Evolutionary conservation across 2,797 vertebrate species (phyloP).

Genomic region (Gobionotothen gibberifrons): DNA sequence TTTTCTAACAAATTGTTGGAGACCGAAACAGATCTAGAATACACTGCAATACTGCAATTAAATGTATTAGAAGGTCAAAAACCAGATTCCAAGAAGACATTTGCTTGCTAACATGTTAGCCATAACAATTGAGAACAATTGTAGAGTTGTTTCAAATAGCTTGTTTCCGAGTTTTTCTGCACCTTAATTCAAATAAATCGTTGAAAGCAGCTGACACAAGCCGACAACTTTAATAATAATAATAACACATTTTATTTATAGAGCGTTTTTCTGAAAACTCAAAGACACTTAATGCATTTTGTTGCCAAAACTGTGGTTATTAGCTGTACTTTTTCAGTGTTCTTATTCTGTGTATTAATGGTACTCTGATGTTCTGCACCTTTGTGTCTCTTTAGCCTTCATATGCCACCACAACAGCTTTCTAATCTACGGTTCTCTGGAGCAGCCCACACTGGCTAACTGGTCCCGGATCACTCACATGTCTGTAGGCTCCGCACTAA

Average conservation of each 20-base stretch:
- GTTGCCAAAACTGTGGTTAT: not conserved
- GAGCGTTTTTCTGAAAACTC: no score
- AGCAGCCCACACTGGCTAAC: conserved; percentile 87
- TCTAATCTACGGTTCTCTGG: conserved; percentile 92
- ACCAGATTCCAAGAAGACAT: not conserved
- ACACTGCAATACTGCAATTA: not conserved
- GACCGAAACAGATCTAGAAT: not conserved
- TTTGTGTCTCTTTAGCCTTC: conserved; percentile 85
- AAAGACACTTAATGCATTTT: no score
- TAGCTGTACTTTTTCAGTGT: not conserved
- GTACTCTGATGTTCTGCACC: not conserved
- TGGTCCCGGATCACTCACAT: conserved; percentile 92
- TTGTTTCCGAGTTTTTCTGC: not conserved
- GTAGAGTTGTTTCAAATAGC: not conserved
- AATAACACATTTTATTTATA: no score
- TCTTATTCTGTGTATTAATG: conserved; percentile 13
- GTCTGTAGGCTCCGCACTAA: conserved; percentile 87
- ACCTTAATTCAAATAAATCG: not conserved
- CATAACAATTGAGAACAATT: not conserved
- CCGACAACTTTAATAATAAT: no score
- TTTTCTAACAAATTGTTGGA: not conserved
- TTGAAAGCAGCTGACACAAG: not conserved
- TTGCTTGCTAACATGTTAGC: not conserved
- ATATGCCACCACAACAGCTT: conserved; percentile 98
- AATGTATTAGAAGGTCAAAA: not conserved